These are phyloP conservation scores for Allolobophora icterica DNA, from an alignment of 2,888 invertebrate species.

Conservation along the genomic window DNA sequence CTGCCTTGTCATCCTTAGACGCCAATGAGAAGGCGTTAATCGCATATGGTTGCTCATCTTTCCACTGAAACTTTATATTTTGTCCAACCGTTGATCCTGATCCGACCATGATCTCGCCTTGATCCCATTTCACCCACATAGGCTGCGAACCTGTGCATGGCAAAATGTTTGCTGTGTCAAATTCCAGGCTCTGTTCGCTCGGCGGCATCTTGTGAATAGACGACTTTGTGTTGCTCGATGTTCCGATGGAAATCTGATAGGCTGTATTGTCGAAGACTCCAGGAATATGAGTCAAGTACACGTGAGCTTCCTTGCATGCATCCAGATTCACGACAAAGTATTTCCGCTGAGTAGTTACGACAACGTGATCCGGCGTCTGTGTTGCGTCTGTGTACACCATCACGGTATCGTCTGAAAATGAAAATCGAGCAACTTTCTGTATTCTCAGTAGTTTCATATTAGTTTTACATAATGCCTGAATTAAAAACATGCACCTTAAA, in stretches of 20 bases:
- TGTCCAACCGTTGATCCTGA: background rate
- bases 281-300: constrained; percentile 27
- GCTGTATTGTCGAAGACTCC: background rate
- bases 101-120: constrained; percentile 6
- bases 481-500: background rate
- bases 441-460: background rate
- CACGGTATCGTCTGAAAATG: constrained; percentile 18
- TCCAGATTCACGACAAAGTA: constrained; percentile 30
- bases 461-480: background rate
- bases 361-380: background rate
- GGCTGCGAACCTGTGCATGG: constrained; percentile 1
- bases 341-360: constrained; percentile 32
- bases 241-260: constrained; percentile 33
- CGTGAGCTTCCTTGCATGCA: constrained; percentile 38
- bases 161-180: constrained; percentile 31
- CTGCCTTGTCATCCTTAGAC: constrained; percentile 24
- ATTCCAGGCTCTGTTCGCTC: background rate
- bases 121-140: constrained; percentile 28
- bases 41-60: constrained; percentile 7
- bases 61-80: constrained; percentile 25
- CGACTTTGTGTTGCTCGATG: constrained; percentile 12
- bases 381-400: background rate
- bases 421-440: background rate
- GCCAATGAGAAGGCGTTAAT: constrained; percentile 32
- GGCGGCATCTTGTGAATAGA: constrained; percentile 12